A percentile compares a stretch with the other conserved stretches of the same genome.
Evolutionary conservation across 2,113 vertebrate genomes (phyloP).

Genomic region (Oryzias melastigma): DNA sequence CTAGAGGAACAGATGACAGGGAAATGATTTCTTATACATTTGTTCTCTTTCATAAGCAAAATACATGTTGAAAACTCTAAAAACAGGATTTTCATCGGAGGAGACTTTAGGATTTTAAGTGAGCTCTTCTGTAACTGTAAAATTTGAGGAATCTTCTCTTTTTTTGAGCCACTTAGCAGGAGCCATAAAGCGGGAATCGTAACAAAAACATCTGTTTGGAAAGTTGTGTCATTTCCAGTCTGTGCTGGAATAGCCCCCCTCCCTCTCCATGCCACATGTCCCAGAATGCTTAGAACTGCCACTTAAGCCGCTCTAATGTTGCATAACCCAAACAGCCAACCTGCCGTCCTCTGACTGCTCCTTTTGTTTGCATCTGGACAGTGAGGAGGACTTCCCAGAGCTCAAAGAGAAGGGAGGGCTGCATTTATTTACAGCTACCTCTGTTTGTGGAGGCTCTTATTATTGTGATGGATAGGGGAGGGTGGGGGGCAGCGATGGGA

Average conservation of each 20-base stretch:
- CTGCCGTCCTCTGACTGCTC: constrained; percentile 29
- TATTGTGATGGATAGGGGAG: constrained; percentile 66
- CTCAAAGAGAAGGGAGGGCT: constrained; percentile 18
- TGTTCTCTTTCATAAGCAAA: no score
- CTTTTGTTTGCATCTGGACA: constrained; percentile 29
- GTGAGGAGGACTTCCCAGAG: constrained; percentile 47
- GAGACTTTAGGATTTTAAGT: no score
- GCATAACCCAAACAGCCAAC: constrained; percentile 38
- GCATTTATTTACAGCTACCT: constrained; percentile 42
- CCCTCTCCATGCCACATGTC: neutral
- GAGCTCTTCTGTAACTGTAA: constrained; percentile 33
- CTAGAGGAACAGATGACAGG: no score
- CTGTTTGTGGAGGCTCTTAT: constrained; percentile 53
- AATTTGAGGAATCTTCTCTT: constrained; percentile 15
- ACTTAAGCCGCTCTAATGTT: constrained; percentile 41
- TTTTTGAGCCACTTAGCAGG: constrained; percentile 2
- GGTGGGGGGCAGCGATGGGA: constrained; percentile 47
- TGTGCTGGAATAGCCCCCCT: neutral
- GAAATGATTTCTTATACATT: no score
- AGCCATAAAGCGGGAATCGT: neutral
- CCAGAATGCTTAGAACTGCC: constrained; percentile 4
- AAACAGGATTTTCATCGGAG: no score
- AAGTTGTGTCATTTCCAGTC: constrained; percentile 8
- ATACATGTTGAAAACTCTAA: no score
- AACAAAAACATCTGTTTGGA: constrained; percentile 14